Evolutionary conservation across 1,140 invertebrate species (phyloP).

Genomic region (Steinernema khuongi): DNA sequence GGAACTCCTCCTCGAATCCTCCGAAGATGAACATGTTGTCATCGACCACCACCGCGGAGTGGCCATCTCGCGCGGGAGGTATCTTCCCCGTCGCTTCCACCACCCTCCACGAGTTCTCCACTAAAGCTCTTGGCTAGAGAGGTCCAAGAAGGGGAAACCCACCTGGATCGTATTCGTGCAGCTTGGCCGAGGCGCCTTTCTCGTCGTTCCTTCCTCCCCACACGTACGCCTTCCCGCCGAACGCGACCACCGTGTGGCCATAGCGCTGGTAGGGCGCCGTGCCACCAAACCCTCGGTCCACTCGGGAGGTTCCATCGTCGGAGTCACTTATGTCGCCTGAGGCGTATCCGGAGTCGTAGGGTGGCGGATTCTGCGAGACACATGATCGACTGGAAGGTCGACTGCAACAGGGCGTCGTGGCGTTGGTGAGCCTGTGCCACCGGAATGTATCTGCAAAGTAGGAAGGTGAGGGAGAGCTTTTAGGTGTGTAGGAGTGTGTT

Average conservation of each 20-base stretch:
- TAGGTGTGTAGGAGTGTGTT: not conserved
- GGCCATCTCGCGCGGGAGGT: slow-evolving; percentile 78
- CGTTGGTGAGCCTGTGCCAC: slow-evolving; percentile 9
- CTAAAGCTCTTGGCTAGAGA: slow-evolving; percentile 59
- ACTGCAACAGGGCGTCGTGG: slow-evolving; percentile 35
- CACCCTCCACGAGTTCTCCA: slow-evolving; percentile 67
- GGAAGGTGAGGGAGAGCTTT: not conserved
- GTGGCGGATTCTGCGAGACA: slow-evolving; percentile 60
- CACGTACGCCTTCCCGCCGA: slow-evolving; percentile 72
- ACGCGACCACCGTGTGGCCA: slow-evolving; percentile 78
- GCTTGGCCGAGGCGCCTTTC: slow-evolving; percentile 69
- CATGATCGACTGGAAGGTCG: not conserved
- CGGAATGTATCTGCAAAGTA: slow-evolving; percentile 27
- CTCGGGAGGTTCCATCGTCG: slow-evolving; percentile 19
- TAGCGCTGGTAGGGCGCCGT: slow-evolving; percentile 66
- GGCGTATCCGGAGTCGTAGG: slow-evolving; percentile 61
- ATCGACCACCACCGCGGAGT: slow-evolving; percentile 75
- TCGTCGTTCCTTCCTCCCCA: slow-evolving; percentile 84
- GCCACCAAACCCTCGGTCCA: slow-evolving; percentile 20
- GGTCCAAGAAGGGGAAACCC: slow-evolving; percentile 34
- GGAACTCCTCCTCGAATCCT: slow-evolving; percentile 71
- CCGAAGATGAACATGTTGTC: slow-evolving; percentile 84
- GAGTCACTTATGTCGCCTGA: slow-evolving; percentile 37
- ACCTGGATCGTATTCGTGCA: slow-evolving; percentile 76
- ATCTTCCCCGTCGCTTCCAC: slow-evolving; percentile 67